Conservation (phyloP, 2,113 vertebrate genomes). For the pig (Sus scrofa) region DNA sequence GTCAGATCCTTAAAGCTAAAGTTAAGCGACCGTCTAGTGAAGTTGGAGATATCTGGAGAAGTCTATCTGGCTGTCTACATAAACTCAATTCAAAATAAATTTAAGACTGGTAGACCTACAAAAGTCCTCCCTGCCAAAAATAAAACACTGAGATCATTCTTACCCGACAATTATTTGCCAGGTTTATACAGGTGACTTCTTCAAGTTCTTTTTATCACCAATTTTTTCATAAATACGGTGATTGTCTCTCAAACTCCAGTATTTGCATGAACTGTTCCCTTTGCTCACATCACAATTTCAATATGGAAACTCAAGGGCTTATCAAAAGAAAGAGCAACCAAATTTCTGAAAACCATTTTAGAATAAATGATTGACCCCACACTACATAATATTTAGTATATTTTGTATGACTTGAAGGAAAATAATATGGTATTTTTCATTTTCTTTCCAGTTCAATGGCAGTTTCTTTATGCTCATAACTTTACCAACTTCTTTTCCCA, state of each 20-base stretch:
- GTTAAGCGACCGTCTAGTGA: background rate
- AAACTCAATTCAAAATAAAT: background rate
- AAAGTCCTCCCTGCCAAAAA: background rate
- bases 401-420: background rate
- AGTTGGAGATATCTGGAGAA: background rate
- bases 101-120: background rate
- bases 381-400: background rate
- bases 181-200: background rate
- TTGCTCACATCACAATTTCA: conserved; percentile 20
- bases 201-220: background rate
- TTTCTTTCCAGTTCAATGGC: conserved; percentile 34
- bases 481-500: conserved; percentile 22
- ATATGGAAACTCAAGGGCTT: conserved; percentile 24
- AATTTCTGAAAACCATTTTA: conserved; percentile 42
- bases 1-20: conserved; percentile 12
- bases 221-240: conserved; percentile 45
- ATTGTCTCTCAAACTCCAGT: background rate
- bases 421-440: background rate
- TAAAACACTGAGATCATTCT: background rate
- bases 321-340: conserved; percentile 39
- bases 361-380: background rate
- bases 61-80: background rate
- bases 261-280: background rate
- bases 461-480: background rate
- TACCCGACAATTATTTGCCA: background rate